These are phyloP conservation scores for Leptura quadrifasciata DNA, from an alignment of 2,888 invertebrate genomes.

Conservation along the genomic window DNA sequence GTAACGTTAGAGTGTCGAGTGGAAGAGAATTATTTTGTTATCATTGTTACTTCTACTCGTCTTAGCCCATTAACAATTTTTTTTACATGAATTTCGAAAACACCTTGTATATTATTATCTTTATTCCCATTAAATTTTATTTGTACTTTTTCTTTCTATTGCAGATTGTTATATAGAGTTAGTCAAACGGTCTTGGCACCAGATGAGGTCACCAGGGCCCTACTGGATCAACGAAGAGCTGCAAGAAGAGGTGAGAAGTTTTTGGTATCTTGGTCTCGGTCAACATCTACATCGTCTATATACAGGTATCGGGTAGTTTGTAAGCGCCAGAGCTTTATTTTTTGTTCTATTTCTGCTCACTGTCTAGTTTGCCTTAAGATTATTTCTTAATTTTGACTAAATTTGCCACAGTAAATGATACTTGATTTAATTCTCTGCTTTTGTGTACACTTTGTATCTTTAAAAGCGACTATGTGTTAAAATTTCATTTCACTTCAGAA, in stretches of 20 bases:
- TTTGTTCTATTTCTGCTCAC: slow-evolving; percentile 31
- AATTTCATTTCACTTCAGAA: too few species aligned
- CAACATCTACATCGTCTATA: slow-evolving; percentile 78
- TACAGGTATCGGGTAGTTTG: slow-evolving; percentile 74
- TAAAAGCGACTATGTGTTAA: too few species aligned
- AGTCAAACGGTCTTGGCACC: slow-evolving; percentile 83
- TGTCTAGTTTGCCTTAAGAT: slow-evolving; percentile 27
- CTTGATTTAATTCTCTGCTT: too few species aligned
- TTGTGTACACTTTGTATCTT: too few species aligned
- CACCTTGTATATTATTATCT: too few species aligned
- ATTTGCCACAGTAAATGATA: too few species aligned
- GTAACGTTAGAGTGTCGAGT: too few species aligned
- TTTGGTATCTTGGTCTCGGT: slow-evolving; percentile 79
- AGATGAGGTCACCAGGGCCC: slow-evolving; percentile 84
- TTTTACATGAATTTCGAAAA: too few species aligned
- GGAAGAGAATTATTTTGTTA: too few species aligned
- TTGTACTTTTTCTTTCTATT: slow-evolving; percentile 53
- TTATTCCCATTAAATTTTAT: too few species aligned
- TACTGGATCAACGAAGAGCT: slow-evolving; percentile 78
- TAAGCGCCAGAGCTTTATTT: slow-evolving; percentile 30
- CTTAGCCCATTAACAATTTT: too few species aligned
- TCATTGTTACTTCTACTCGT: too few species aligned
- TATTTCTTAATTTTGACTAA: background rate
- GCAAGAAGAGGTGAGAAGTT: slow-evolving; percentile 79
- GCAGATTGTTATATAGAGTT: slow-evolving; percentile 82